phyloP scores from a whole-genome alignment of 2,797 vertebrate genomes.

The Xenopus petersii region DNA sequence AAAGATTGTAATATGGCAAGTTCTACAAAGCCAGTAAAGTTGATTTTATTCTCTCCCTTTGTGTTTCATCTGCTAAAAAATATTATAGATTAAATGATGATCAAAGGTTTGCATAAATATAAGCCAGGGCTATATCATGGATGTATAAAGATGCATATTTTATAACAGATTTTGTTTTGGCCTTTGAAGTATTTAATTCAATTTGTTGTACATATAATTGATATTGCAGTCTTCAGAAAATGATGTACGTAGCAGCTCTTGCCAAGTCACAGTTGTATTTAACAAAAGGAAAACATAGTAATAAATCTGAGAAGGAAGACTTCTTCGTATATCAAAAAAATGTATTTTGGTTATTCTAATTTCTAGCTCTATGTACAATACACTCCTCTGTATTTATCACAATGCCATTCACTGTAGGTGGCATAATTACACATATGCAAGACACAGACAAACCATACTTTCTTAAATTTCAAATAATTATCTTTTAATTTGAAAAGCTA shows the following conservation, averaged over 20 bases:
- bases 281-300: too few species aligned
- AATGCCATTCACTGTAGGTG: too few species aligned
- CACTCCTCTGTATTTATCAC: too few species aligned
- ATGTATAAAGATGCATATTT: not conserved
- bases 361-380: too few species aligned
- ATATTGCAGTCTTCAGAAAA: not conserved
- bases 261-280: not conserved
- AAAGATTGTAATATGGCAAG: conserved; percentile 32
- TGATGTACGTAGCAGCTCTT: not conserved
- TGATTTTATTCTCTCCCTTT: not conserved
- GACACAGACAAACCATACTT: too few species aligned
- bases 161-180: not conserved
- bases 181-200: conserved; percentile 14
- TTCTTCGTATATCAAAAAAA: too few species aligned
- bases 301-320: too few species aligned
- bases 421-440: too few species aligned
- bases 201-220: not conserved
- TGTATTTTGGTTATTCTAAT: too few species aligned
- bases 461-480: too few species aligned
- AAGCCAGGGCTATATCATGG: too few species aligned
- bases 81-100: conserved; percentile 46
- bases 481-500: too few species aligned
- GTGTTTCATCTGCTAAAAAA: conserved; percentile 31
- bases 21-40: not conserved
- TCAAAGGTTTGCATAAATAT: conserved; percentile 39